Conservation (phyloP, 2,888 invertebrate genomes). For the Pheosia gnoma region DNA sequence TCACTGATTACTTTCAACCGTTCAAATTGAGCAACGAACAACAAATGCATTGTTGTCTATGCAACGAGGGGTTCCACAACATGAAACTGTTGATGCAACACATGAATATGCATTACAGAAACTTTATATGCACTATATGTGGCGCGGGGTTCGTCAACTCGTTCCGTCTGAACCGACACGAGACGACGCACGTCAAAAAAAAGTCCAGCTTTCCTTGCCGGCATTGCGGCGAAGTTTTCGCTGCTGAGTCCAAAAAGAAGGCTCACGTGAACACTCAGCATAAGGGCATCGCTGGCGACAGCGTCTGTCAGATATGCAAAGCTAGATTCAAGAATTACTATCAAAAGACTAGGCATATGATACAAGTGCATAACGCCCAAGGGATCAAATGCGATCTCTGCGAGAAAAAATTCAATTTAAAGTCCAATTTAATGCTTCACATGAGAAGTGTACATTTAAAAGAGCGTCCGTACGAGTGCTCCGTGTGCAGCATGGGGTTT, state of each 20-base stretch:
- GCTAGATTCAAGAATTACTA: slow-evolving; percentile 77
- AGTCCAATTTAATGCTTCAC: slow-evolving; percentile 70
- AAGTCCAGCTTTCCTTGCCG: slow-evolving; percentile 69
- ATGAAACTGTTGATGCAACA: slow-evolving; percentile 77
- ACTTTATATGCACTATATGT: slow-evolving; percentile 75
- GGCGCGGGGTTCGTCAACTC: slow-evolving; percentile 75
- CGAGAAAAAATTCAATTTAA: slow-evolving; percentile 74
- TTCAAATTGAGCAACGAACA: slow-evolving; percentile 67
- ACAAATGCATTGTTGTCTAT: slow-evolving; percentile 70
- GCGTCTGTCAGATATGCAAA: slow-evolving; percentile 76
- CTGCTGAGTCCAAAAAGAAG: slow-evolving; percentile 72
- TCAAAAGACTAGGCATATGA: slow-evolving; percentile 76
- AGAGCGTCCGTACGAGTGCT: slow-evolving; percentile 73
- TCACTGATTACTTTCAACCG: slow-evolving; percentile 73
- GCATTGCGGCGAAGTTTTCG: slow-evolving; percentile 68
- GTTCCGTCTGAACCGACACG: slow-evolving; percentile 69
- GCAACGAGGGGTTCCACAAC: slow-evolving; percentile 68
- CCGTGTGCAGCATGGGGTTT: slow-evolving; percentile 76
- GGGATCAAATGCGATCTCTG: slow-evolving; percentile 75
- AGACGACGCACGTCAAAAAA: slow-evolving; percentile 71
- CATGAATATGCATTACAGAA: slow-evolving; percentile 75
- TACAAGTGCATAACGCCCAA: slow-evolving; percentile 72
- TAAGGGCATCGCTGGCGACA: slow-evolving; percentile 74
- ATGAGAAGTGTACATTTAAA: slow-evolving; percentile 74
- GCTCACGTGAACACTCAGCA: slow-evolving; percentile 74